Evolutionary conservation across 2,113 vertebrate species (phyloP).

Genomic region (Aepyceros melampus): DNA sequence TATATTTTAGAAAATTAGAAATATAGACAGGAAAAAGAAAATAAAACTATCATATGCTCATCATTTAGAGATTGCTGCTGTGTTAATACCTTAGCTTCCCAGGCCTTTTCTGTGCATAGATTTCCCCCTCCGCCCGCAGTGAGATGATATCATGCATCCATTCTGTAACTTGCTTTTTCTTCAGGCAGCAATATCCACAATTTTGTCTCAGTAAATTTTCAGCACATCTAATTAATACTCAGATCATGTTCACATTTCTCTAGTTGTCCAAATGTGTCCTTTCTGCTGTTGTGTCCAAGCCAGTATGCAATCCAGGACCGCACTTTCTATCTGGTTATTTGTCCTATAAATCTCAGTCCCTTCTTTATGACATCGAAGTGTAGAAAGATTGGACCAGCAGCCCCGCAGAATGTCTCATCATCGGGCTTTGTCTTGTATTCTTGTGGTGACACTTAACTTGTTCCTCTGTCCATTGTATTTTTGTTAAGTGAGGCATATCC

Average conservation of each 20-base stretch:
- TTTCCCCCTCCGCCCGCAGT: not conserved
- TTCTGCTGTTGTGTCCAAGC: not conserved
- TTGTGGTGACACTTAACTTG: not conserved
- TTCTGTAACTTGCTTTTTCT: not conserved
- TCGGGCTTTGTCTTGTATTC: not conserved
- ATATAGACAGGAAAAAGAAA: not conserved
- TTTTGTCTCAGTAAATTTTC: slow-evolving; percentile 12
- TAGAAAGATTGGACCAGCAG: not conserved
- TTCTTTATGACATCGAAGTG: not conserved
- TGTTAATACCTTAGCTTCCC: not conserved
- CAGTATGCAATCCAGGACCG: not conserved
- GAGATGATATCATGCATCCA: not conserved
- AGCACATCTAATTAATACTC: slow-evolving; percentile 3
- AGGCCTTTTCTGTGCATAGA: not conserved
- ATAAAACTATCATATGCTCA: not conserved
- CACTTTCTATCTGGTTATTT: not conserved
- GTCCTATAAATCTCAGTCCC: not conserved
- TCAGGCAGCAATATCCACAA: not conserved
- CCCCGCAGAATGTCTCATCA: not conserved
- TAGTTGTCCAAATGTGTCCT: not conserved
- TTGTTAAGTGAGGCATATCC: not conserved
- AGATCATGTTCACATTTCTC: not conserved
- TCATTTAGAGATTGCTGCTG: not conserved
- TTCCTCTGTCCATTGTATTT: not conserved
- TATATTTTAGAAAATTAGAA: not conserved